Base-by-base conservation (phyloP, 2,797 vertebrate genomes). In the Psittacula echo region DNA sequence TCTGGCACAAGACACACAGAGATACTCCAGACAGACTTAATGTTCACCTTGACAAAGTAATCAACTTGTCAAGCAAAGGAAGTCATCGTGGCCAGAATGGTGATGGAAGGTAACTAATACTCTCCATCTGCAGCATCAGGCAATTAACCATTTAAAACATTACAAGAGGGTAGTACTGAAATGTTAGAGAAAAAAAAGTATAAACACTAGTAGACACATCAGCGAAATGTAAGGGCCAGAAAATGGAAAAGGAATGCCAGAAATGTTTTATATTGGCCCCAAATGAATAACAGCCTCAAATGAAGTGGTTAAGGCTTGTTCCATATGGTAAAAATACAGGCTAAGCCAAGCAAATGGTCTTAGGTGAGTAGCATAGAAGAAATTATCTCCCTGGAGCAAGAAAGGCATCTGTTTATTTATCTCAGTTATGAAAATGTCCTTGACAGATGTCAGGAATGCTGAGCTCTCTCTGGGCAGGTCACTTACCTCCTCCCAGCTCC, bases 111-210 rank as follows among this genome's bases (percentile, higher is more conserved):
- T 83, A 94, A 89, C 51, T 64, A 91, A 89, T 65, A 61, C 15
- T 68, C 53, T 74, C 67, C 26, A 53, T 60, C 77, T 90, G 61
- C 51, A 92, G 45, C 81, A 90, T 58, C 53, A 71, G 48, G 88
- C 75, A 89, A 90, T 87, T 76, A 72, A 89, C 45, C 45, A 72
- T 90, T 95, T 92, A 53, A 95, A 90, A 89, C 85, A 85, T 37
- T 82, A 73, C 32, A 75, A 11, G 66, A 71, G 45, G 85, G 19
- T 19, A 89, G 22, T 80, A 87, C 26, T 89, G 42, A 87, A 90
- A 53, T 45, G 10, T 66, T 73, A 62, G 54, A 64, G 80, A 87
- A 64, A 87, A 64, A 88, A 90, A 96, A 72, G 34, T 48, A 72
- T 11, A 77, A 27, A 62, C 3, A 76, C 30, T 73, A 90, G 42